Evolutionary conservation across 2,797 vertebrate genomes (phyloP).

Genomic region (Pelobates cultripes): DNA sequence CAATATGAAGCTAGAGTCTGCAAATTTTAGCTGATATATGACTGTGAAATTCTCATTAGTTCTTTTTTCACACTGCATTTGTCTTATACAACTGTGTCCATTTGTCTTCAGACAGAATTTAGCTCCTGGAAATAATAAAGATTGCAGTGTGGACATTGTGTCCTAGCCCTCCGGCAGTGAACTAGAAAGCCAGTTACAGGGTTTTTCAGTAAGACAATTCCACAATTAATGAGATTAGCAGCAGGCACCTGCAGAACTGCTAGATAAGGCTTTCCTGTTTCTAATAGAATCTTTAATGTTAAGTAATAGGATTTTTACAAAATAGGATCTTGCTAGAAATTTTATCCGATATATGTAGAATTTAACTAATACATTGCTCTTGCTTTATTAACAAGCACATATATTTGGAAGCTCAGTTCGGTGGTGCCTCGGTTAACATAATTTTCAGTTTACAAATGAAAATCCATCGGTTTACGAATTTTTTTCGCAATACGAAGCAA

Average conservation of each 20-base stretch:
- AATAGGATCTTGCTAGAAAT: too few relatives aligned
- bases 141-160: constrained; percentile 11
- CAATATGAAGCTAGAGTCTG: neutral
- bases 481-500: too few relatives aligned
- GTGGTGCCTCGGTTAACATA: too few relatives aligned
- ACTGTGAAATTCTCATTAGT: constrained; percentile 9
- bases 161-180: constrained; percentile 9
- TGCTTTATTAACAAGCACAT: too few relatives aligned
- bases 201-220: constrained; percentile 30
- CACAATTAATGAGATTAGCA: constrained; percentile 47
- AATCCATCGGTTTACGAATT: too few relatives aligned
- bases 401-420: too few relatives aligned
- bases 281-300: constrained; percentile 10
- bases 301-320: too few relatives aligned
- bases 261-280: neutral
- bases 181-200: constrained; percentile 17
- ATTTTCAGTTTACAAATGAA: too few relatives aligned
- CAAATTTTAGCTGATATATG: neutral
- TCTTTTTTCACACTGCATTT: neutral
- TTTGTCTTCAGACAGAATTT: constrained; percentile 22
- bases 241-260: constrained; percentile 13
- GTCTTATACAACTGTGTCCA: neutral
- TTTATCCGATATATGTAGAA: too few relatives aligned
- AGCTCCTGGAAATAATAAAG: constrained; percentile 35
- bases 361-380: too few relatives aligned